Evolutionary conservation across 2,888 invertebrate species (phyloP).

Genomic region (Macrosiphum euphorbiae): DNA sequence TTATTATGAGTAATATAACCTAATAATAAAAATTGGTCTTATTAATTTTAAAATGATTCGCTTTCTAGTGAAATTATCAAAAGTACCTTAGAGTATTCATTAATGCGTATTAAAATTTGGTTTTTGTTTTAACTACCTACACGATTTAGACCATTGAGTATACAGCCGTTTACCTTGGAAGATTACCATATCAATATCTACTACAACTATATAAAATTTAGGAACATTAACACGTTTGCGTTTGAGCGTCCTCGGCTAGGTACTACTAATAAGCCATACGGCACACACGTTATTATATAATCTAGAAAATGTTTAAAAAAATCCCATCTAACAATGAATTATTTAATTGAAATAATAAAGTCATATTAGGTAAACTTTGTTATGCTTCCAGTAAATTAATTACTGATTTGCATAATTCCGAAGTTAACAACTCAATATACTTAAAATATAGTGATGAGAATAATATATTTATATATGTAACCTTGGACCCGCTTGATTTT

Average conservation of each 20-base stretch:
- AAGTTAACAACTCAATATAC: not conserved
- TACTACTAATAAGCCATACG: not conserved
- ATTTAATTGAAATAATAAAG: conserved; percentile 12
- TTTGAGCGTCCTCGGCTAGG: conserved; percentile 5
- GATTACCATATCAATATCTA: not conserved
- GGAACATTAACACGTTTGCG: not conserved
- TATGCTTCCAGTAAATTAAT: not conserved
- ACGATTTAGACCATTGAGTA: not conserved
- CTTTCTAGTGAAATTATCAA: not conserved
- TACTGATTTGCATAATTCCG: not conserved
- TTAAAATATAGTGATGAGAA: not conserved
- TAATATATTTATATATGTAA: not conserved
- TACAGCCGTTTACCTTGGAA: not conserved
- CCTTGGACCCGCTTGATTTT: not conserved
- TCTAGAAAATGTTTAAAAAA: not conserved
- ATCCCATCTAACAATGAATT: not conserved
- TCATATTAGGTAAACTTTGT: not conserved
- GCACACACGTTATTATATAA: not conserved
- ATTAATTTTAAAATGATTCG: not conserved
- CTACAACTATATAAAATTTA: not conserved
- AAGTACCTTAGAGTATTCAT: not conserved
- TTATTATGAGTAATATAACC: not conserved
- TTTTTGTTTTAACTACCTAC: not conserved
- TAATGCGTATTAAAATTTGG: not conserved
- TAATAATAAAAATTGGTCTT: not conserved